Percentiles rank a stretch among this genome's conserved stretches.
These are phyloP conservation scores for Pipistrellus nathusii DNA, from an alignment of 2,797 vertebrate species.

Conservation along the genomic window DNA sequence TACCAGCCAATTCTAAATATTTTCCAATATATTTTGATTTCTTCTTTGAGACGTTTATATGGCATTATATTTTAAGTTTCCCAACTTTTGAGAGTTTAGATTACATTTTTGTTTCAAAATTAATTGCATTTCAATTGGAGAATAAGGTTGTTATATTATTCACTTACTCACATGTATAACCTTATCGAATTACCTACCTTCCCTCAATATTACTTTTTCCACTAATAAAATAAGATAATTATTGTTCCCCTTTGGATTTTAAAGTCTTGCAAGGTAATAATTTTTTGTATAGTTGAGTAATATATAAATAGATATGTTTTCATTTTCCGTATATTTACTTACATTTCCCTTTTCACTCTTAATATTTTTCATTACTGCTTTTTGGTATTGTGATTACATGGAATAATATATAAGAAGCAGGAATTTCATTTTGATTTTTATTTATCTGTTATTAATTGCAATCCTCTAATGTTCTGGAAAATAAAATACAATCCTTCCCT, in stretches of 20 bases:
- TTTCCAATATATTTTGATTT: slow-evolving; percentile 19
- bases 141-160: background rate
- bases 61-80: slow-evolving; percentile 24
- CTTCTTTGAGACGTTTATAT: slow-evolving; percentile 36
- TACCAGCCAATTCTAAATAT: background rate
- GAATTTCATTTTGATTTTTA: slow-evolving; percentile 9
- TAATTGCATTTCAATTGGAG: background rate
- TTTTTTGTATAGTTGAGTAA: background rate
- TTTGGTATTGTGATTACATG: background rate
- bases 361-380: background rate
- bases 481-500: background rate
- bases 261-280: slow-evolving; percentile 19
- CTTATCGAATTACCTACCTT: background rate
- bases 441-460: background rate
- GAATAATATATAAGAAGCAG: background rate
- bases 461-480: background rate
- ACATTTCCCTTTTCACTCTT: background rate
- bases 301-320: background rate
- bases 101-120: slow-evolving; percentile 27
- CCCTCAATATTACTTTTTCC: background rate
- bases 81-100: background rate
- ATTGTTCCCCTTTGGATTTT: background rate
- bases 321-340: background rate
- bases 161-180: background rate
- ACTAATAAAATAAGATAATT: slow-evolving; percentile 16